Base-by-base conservation (phyloP, 2,113 vertebrate species). In the Pithys albifrons region DNA sequence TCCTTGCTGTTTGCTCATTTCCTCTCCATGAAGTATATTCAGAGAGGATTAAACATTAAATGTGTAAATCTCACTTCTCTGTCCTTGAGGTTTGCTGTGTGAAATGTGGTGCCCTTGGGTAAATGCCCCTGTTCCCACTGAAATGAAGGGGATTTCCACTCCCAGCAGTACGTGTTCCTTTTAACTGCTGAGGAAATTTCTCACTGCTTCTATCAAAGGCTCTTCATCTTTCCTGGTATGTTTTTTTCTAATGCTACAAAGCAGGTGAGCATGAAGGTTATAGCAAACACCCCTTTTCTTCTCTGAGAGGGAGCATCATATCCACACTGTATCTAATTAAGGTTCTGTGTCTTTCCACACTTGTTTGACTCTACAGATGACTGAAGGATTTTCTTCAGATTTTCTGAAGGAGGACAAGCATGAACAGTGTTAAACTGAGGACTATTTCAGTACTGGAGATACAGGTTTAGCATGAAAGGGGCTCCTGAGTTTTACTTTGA, bases 391-490 rank as follows among this genome's bases (percentile, higher is more conserved):
- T 92, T 79, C 48, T 86, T 91, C 35, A 41, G 13, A 41, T 75
- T 69, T 85, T 76, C 64, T 46, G 29, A 64, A 19, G 51, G 27
- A 84, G 23, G 33, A 69, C 14, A 64, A 83, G 10, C 16, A 80
- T 0, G 0, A 20, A 25, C 3, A 51, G 17, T 28, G 19, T 79
- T 67, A 83, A n/a, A 18, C 5, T 41, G 41, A 25, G 58, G 23
- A 43, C 8, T 59, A 78, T 71, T 87, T 91, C 31, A 49, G 28
- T 49, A 28, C 37, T 61, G 31, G 25, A 67, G 37, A 41, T 31
- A 23, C 4, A 70, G 25, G 22, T 41, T 79, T 88, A 82, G 16
- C 17, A 11, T 15, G 18, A 62, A 74, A 93, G 9, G 2, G 1
- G 3, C 55, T 31, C 54, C 14, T 35, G 19, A 17, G 23, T 61